Evolutionary conservation across 2,888 invertebrate genomes (phyloP).

Genomic region (Adelphocoris suturalis): DNA sequence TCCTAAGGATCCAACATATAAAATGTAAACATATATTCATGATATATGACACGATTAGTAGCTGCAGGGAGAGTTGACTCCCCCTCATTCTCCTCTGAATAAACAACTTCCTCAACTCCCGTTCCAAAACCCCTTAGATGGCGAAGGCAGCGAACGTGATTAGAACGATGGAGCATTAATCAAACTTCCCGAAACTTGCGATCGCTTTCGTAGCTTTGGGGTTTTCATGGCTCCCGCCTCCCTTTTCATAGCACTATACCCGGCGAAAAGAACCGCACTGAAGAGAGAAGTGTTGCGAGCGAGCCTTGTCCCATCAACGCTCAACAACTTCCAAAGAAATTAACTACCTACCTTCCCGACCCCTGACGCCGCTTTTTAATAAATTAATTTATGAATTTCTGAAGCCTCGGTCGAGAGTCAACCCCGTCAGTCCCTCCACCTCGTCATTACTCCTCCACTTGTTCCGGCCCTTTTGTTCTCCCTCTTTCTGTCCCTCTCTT

Average conservation of each 20-base stretch:
- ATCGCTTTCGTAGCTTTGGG: not conserved
- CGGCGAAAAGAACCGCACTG: not conserved
- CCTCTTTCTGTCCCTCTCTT: too few species aligned
- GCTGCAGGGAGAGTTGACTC: too few species aligned
- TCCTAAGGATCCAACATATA: too few species aligned
- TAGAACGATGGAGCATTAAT: conserved; percentile 5
- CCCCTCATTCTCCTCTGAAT: not conserved
- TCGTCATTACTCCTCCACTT: conserved; percentile 9
- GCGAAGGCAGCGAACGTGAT: not conserved
- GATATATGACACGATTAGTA: too few species aligned
- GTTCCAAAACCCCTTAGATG: too few species aligned
- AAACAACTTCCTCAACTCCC: not conserved
- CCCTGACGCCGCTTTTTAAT: conserved; percentile 47
- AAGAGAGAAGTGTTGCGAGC: not conserved
- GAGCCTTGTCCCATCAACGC: conserved; percentile 2
- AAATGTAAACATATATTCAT: too few species aligned
- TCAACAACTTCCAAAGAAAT: conserved; percentile 55
- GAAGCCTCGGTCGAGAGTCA: conserved; percentile 26
- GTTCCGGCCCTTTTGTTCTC: not conserved
- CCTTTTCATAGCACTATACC: too few species aligned
- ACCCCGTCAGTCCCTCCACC: not conserved
- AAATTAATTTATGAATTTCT: conserved; percentile 66
- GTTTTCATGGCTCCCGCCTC: not conserved
- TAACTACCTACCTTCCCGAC: conserved; percentile 35
- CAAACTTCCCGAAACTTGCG: not conserved